These are phyloP conservation scores for Spea hammondii DNA, from an alignment of 2,797 vertebrate species.

Conservation along the genomic window DNA sequence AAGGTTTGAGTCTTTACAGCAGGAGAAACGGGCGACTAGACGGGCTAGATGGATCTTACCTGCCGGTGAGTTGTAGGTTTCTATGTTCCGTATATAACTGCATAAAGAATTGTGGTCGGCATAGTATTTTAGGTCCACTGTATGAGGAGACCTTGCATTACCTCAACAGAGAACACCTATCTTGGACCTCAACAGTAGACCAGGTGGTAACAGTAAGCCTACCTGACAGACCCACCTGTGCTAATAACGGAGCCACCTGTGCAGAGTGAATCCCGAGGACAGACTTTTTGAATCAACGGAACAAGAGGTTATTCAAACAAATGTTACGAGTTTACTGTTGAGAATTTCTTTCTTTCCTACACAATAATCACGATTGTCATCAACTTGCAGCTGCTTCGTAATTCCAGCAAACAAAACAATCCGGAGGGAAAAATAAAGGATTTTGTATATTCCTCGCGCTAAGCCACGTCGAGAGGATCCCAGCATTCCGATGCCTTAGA, in stretches of 20 bases:
- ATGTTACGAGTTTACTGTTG: not conserved
- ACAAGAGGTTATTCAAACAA: not conserved
- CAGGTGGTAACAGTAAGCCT: not conserved
- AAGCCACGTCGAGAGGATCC: not conserved
- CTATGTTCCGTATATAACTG: too few relatives aligned
- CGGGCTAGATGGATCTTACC: too few relatives aligned
- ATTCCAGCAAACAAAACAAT: slow-evolving; percentile 11
- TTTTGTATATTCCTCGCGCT: not conserved
- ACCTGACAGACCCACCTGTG: not conserved
- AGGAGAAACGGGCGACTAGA: too few relatives aligned
- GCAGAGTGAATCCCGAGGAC: not conserved
- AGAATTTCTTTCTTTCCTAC: not conserved
- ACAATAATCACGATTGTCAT: too few relatives aligned
- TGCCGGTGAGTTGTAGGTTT: too few relatives aligned
- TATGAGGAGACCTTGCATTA: too few relatives aligned
- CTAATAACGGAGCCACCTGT: not conserved
- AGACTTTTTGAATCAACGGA: not conserved
- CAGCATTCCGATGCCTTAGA: not conserved
- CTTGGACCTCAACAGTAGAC: too few relatives aligned
- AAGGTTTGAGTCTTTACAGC: too few relatives aligned
- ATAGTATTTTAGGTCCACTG: too few relatives aligned
- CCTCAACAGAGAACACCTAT: too few relatives aligned
- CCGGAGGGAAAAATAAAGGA: slow-evolving; percentile 14
- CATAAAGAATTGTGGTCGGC: too few relatives aligned
- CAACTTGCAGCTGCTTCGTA: slow-evolving; percentile 11